These are phyloP conservation scores for Drosophila nr. perissopoda DNA, from an alignment of 2,888 invertebrate species.

Conservation along the genomic window DNA sequence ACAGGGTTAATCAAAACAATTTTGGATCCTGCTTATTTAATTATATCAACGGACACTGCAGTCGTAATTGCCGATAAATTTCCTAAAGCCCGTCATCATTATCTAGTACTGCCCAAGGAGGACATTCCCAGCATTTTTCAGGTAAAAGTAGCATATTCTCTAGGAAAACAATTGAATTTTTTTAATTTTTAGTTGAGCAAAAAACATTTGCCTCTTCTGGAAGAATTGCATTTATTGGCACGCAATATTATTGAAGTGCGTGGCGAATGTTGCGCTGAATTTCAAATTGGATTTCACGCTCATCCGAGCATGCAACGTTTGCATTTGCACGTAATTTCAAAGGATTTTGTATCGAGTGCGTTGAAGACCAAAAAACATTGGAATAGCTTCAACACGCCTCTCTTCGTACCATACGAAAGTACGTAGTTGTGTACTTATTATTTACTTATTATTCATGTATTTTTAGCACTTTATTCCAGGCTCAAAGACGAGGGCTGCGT, in stretches of 20 bases:
- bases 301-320: constrained; percentile 92
- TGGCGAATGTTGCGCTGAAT: constrained; percentile 84
- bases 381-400: constrained; percentile 93
- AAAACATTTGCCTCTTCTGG: constrained; percentile 88
- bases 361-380: constrained; percentile 93
- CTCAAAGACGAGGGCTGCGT: constrained; percentile 59
- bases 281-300: constrained; percentile 91
- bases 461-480: constrained; percentile 57
- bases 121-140: constrained; percentile 89
- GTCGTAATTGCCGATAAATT: constrained; percentile 93
- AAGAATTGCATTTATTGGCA: constrained; percentile 90
- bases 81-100: constrained; percentile 94
- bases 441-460: not conserved
- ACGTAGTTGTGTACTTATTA: constrained; percentile 35
- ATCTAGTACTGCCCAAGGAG: constrained; percentile 90
- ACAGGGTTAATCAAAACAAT: constrained; percentile 89
- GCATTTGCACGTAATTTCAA: constrained; percentile 95
- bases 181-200: constrained; percentile 77
- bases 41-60: constrained; percentile 88
- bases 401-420: constrained; percentile 91
- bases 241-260: constrained; percentile 86
- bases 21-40: constrained; percentile 88
- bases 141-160: constrained; percentile 81
- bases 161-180: not conserved
- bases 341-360: constrained; percentile 92